phyloP scores from a whole-genome alignment of 2,113 vertebrate genomes.

The Microtus oregoni region DNA sequence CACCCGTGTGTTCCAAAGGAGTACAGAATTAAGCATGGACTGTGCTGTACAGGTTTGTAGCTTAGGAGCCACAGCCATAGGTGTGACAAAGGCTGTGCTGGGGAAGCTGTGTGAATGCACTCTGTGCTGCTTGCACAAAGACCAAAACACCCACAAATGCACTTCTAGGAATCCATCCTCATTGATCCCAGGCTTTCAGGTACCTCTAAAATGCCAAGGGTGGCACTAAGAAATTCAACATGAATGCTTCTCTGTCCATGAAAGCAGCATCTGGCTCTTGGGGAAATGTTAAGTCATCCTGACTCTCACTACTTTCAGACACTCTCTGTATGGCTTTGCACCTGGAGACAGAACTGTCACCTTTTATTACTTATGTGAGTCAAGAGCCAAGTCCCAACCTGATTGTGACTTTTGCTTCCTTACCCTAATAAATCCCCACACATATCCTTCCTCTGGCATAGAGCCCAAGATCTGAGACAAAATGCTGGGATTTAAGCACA shows the following conservation, averaged over 20 bases:
- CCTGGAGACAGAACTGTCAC: background rate
- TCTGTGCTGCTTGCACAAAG: background rate
- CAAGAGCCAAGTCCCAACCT: background rate
- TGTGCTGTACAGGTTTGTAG: background rate
- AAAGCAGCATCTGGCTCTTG: accelerated
- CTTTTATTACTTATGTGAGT: background rate
- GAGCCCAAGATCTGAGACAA: background rate
- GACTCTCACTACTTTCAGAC: background rate
- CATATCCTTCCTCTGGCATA: background rate
- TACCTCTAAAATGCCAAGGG: background rate
- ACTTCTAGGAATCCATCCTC: background rate
- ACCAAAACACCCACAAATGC: background rate
- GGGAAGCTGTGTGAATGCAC: background rate
- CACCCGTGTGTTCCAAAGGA: background rate
- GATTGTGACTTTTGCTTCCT: background rate
- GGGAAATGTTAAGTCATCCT: background rate
- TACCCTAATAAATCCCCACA: background rate
- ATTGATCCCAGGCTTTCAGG: background rate
- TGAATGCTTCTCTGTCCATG: background rate
- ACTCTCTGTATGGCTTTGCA: background rate
- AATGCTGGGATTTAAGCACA: background rate
- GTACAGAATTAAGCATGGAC: background rate
- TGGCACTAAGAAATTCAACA: background rate
- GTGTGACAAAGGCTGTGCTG: background rate
- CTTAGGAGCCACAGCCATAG: no score